These are phyloP conservation scores for Ganaspis brasiliensis DNA, from an alignment of 2,888 invertebrate genomes.

Conservation along the genomic window DNA sequence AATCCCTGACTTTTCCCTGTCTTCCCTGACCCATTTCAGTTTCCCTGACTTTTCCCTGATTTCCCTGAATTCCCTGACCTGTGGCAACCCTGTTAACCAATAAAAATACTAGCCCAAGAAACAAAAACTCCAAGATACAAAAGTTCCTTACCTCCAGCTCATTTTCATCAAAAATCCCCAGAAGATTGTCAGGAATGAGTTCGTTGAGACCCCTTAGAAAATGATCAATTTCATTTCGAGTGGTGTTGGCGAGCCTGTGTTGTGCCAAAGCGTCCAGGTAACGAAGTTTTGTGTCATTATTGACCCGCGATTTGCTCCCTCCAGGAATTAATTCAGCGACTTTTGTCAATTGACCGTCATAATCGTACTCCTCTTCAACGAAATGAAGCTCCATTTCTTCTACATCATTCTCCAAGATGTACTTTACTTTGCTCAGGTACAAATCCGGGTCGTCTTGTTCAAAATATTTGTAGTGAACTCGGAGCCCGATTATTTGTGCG, in stretches of 20 bases:
- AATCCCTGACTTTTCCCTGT: too few relatives aligned
- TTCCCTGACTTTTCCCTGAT: too few relatives aligned
- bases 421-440: slow-evolving; percentile 95
- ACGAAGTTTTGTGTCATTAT: slow-evolving; percentile 88
- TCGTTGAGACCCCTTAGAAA: slow-evolving; percentile 95
- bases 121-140: too few relatives aligned
- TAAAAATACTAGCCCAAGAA: too few relatives aligned
- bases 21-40: too few relatives aligned
- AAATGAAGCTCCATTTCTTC: slow-evolving; percentile 93
- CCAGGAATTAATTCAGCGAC: slow-evolving; percentile 91
- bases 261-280: slow-evolving; percentile 95
- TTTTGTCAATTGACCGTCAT: slow-evolving; percentile 87
- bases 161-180: slow-evolving; percentile 97
- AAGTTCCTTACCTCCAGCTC: slow-evolving; percentile 94
- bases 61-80: too few relatives aligned
- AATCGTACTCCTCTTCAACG: slow-evolving; percentile 93
- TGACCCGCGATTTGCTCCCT: slow-evolving; percentile 89
- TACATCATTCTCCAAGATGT: slow-evolving; percentile 94
- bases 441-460: slow-evolving; percentile 98
- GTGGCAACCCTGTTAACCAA: too few relatives aligned
- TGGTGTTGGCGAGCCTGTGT: slow-evolving; percentile 91
- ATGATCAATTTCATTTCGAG: slow-evolving; percentile 91
- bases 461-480: slow-evolving; percentile 97
- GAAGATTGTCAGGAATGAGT: slow-evolving; percentile 94
- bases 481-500: slow-evolving; percentile 95